phyloP scores from a whole-genome alignment of 2,113 vertebrate species.

The Regulus satrapa region DNA sequence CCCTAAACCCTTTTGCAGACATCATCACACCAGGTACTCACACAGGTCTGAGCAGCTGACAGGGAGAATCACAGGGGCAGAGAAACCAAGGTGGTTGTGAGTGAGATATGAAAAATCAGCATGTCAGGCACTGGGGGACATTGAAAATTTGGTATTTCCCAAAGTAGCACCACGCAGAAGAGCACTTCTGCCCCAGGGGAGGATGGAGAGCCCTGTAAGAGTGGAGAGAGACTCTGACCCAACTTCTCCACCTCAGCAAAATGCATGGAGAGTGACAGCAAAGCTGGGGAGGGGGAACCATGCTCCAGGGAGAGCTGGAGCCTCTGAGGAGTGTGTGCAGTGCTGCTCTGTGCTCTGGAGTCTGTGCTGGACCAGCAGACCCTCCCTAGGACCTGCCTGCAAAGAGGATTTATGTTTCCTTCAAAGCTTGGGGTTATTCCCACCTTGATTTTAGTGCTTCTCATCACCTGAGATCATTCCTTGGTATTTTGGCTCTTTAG shows the following conservation, averaged over 20 bases:
- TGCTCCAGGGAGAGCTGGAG: neutral
- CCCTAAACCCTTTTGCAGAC: neutral
- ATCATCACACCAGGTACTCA: neutral
- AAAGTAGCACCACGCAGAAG: too few relatives aligned
- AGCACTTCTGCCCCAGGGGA: neutral
- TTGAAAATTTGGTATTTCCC: neutral
- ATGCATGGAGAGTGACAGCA: neutral
- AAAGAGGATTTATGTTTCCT: neutral
- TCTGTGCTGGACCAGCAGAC: neutral
- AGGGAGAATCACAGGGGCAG: neutral
- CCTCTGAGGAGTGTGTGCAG: neutral
- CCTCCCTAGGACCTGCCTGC: neutral
- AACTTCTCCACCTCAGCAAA: neutral
- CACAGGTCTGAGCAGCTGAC: neutral
- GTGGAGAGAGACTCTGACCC: neutral
- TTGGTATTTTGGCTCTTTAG: neutral
- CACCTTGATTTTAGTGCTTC: neutral
- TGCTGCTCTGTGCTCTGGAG: neutral
- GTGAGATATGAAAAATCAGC: neutral
- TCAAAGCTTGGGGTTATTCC: neutral
- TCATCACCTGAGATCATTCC: neutral
- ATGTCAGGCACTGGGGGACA: fast-evolving
- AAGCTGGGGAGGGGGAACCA: neutral
- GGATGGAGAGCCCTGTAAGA: neutral
- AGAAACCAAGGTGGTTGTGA: fast-evolving